These are phyloP conservation scores for Chrysaora quinquecirrha DNA, from an alignment of 30 jellyfish, hydroid and myxozoan genomes.

Conservation along the genomic window DNA sequence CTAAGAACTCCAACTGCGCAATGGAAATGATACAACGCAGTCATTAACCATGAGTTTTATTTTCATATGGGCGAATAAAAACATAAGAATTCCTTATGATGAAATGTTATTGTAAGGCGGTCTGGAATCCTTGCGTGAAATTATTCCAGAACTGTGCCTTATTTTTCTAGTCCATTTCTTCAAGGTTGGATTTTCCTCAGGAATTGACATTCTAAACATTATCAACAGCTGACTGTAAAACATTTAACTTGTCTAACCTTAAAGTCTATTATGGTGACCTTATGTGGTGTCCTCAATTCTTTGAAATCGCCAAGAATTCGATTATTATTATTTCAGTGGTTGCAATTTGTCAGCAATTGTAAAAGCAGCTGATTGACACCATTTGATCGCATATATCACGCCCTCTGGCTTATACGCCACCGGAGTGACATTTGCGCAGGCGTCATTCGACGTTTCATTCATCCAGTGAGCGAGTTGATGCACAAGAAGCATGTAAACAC, in stretches of 20 bases:
- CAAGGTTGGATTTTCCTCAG: not conserved
- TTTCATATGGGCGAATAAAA: slow-evolving; percentile 9
- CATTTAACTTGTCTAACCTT: not conserved
- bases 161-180: slow-evolving; percentile 6
- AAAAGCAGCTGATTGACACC: slow-evolving; percentile 58
- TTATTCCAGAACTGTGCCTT: slow-evolving; percentile 13
- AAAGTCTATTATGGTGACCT: not conserved
- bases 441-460: too few relatives aligned
- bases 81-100: slow-evolving; percentile 16
- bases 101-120: not conserved
- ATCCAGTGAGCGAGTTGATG: too few relatives aligned
- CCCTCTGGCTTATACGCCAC: slow-evolving; percentile 35
- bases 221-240: not conserved
- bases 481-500: too few relatives aligned
- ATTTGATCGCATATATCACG: slow-evolving; percentile 37
- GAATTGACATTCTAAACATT: not conserved
- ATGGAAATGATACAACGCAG: not conserved
- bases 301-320: slow-evolving; percentile 17
- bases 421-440: too few relatives aligned
- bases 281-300: not conserved
- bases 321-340: slow-evolving; percentile 12
- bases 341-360: slow-evolving; percentile 19
- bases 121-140: slow-evolving; percentile 1
- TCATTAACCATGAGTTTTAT: slow-evolving; percentile 2
- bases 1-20: slow-evolving; percentile 15